Evolutionary conservation across 2,113 vertebrate species (phyloP).

Genomic region (Mormyrus iriodes): DNA sequence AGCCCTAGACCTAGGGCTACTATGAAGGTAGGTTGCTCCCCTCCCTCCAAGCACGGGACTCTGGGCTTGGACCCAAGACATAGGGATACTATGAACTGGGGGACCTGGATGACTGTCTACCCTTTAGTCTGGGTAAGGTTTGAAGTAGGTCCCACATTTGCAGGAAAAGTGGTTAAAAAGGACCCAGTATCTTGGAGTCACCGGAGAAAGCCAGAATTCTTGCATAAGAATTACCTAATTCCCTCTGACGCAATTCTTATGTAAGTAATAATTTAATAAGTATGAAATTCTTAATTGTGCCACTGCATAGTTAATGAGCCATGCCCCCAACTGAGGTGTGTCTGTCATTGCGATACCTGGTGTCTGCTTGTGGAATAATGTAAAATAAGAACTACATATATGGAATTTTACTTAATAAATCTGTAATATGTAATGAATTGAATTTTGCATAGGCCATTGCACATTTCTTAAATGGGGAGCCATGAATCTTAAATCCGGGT

Average conservation of each 20-base stretch:
- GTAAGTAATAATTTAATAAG: neutral
- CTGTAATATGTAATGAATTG: too few species aligned
- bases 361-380: neutral
- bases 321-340: neutral
- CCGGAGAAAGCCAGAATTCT: neutral
- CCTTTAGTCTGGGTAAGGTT: too few species aligned
- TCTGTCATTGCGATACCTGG: neutral
- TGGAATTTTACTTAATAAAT: too few species aligned
- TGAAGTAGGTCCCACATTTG: neutral
- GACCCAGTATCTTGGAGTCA: neutral
- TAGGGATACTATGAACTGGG: neutral
- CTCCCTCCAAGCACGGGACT: neutral
- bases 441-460: too few species aligned
- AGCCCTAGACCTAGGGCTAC: too few species aligned
- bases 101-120: neutral
- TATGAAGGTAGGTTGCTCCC: neutral
- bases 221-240: neutral
- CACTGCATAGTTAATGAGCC: neutral
- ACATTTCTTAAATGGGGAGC: too few species aligned
- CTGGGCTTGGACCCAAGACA: neutral
- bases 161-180: too few species aligned
- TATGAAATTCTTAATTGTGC: neutral
- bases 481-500: too few species aligned
- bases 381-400: neutral
- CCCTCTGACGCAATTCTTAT: neutral